Conservation (phyloP, 1,140 invertebrate genomes). For the Drosophila takahashii region DNA sequence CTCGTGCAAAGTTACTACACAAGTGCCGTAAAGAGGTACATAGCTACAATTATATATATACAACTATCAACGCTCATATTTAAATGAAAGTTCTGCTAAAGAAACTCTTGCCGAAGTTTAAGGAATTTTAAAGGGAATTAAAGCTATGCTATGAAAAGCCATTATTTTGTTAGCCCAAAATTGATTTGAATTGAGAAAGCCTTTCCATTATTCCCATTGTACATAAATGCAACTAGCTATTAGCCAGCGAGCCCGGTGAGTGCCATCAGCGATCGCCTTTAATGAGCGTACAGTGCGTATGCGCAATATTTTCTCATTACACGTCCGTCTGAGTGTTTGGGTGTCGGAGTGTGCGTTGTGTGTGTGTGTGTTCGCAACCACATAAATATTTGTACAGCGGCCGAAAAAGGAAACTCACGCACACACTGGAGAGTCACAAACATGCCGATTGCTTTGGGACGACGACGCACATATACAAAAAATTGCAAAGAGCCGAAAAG, state of each 20-base stretch:
- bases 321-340: constrained; percentile 4
- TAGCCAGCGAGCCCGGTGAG: not conserved
- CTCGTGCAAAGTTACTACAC: constrained; percentile 40
- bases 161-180: constrained; percentile 9
- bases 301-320: constrained; percentile 63
- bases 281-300: constrained; percentile 55
- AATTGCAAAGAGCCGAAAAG: constrained; percentile 15
- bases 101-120: not conserved
- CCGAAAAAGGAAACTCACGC: constrained; percentile 32
- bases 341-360: no score
- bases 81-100: constrained; percentile 1
- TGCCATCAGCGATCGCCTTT: constrained; percentile 35
- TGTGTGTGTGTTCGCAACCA: constrained; percentile 26
- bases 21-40: constrained; percentile 6
- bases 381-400: constrained; percentile 57
- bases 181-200: constrained; percentile 17
- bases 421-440: constrained; percentile 45
- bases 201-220: constrained; percentile 51
- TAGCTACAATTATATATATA: constrained; percentile 19
- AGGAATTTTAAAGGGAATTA: constrained; percentile 11
- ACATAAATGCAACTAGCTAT: constrained; percentile 65
- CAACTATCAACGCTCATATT: constrained; percentile 9
- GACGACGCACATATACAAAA: constrained; percentile 17
- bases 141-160: not conserved
- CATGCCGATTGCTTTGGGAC: constrained; percentile 41